Evolutionary conservation across 2,797 vertebrate species (phyloP), one percentile per base, ranked within the genome.

Genomic region (Petrocephalus schoutedeni): DNA sequence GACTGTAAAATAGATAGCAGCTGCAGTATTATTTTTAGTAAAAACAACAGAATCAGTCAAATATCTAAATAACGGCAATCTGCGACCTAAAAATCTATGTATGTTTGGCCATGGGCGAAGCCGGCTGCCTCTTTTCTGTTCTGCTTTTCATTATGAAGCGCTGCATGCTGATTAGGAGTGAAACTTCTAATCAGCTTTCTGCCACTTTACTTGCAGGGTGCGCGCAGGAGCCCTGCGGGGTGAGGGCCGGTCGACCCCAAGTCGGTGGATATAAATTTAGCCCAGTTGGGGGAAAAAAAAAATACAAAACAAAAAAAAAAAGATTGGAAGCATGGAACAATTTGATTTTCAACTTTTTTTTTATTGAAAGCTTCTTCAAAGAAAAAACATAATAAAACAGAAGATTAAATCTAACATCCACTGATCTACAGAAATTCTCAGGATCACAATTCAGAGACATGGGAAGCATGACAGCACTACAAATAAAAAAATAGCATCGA

Each of bases 321-420:
- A 28, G 28, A 1, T 0, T 28, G 28, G 28, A 28, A 28, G 41
- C 14, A 88, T n/a, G 85, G 57, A 67, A 59, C 89, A n/a, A 58
- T 90, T 77, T 86, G 92, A 93, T 92, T 85, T 92, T 91, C 91
- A 88, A 0, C 85, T 91, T 88, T 91, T 92, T 91, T 92, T 95
- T 99, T 98, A 99, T 99, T 99, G 96, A 99, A 99, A 99, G 97
- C 97, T 97, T 97, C 95, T 95, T 98, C 95, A 97, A 98, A 97
- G 97, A 97, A 97, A 93, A 94, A 95, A 94, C 91, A 88, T 91
- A 92, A 95, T 93, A 90, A 95, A 98, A 97, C 96, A 97, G 95
- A 98, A 97, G 95, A 97, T 97, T 96, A 96, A 97, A 98, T 97
- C 96, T 97, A 98, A 98, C 96, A 98, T 97, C 97, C 97, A 99